These are phyloP conservation scores for Acrocephalus kingi DNA, from an alignment of 2,113 vertebrate species.

Conservation along the genomic window DNA sequence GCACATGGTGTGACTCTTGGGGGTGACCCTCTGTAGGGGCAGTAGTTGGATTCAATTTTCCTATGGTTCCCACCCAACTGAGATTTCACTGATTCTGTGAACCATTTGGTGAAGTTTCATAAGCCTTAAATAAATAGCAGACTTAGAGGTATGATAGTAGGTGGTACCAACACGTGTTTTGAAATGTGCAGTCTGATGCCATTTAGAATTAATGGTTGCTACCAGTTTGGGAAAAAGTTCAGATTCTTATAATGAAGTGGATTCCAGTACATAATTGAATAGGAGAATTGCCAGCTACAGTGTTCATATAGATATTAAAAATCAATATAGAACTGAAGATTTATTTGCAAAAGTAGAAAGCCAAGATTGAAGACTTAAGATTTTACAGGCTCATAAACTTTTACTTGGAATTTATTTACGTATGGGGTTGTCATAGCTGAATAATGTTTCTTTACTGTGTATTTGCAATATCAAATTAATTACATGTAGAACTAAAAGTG, in stretches of 20 bases:
- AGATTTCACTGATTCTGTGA: neutral
- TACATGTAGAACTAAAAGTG: neutral
- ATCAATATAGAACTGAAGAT: neutral
- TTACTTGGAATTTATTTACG: neutral
- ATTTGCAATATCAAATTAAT: neutral
- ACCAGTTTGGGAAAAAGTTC: neutral
- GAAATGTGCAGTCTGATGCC: neutral
- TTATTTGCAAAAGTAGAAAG: neutral
- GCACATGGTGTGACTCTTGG: neutral
- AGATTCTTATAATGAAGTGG: neutral
- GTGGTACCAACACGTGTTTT: neutral
- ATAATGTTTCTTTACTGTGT: neutral
- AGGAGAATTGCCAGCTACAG: neutral
- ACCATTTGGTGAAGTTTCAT: neutral
- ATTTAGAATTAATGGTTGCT: neutral
- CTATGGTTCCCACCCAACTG: neutral
- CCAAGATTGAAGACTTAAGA: neutral
- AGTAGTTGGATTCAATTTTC: neutral
- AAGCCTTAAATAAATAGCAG: neutral
- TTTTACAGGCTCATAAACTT: neutral
- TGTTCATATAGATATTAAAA: conserved; percentile 14
- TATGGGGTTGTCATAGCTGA: neutral
- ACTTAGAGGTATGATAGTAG: neutral
- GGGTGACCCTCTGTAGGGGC: neutral
- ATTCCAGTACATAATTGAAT: neutral